A percentile compares a stretch with the other conserved stretches of the same genome.
These are phyloP conservation scores for Cebus imitator DNA, from an alignment of 2,113 vertebrate genomes.

Conservation along the genomic window DNA sequence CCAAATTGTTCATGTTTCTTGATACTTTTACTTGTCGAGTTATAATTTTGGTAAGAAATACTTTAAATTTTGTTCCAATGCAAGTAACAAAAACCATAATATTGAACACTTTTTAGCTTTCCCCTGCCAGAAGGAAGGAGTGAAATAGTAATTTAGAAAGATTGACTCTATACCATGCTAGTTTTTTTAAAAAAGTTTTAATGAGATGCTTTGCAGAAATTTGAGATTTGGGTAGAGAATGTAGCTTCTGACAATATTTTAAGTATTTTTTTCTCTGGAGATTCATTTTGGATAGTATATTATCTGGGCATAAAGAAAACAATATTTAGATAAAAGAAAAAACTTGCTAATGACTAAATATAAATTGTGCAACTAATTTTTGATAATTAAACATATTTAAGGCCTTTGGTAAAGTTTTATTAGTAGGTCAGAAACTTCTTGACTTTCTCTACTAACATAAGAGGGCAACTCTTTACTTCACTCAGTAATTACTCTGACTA, in stretches of 20 bases:
- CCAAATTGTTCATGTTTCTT: slow-evolving; percentile 44
- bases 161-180: neutral
- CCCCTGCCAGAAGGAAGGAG: neutral
- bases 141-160: neutral
- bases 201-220: neutral
- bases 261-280: neutral
- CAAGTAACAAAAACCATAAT: neutral
- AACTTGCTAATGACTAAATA: slow-evolving; percentile 8
- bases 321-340: slow-evolving; percentile 1
- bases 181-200: accelerated
- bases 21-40: neutral
- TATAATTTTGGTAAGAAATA: neutral
- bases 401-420: neutral
- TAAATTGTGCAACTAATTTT: slow-evolving; percentile 1
- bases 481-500: slow-evolving; percentile 51
- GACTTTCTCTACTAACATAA: neutral
- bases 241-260: neutral
- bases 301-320: neutral
- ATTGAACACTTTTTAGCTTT: neutral
- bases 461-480: slow-evolving; percentile 9
- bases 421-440: slow-evolving; percentile 2
- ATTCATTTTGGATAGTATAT: neutral
- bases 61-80: neutral
- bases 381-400: neutral
- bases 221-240: neutral